Base-by-base conservation (phyloP, 2,888 invertebrate species). In the Phengaris alcon region DNA sequence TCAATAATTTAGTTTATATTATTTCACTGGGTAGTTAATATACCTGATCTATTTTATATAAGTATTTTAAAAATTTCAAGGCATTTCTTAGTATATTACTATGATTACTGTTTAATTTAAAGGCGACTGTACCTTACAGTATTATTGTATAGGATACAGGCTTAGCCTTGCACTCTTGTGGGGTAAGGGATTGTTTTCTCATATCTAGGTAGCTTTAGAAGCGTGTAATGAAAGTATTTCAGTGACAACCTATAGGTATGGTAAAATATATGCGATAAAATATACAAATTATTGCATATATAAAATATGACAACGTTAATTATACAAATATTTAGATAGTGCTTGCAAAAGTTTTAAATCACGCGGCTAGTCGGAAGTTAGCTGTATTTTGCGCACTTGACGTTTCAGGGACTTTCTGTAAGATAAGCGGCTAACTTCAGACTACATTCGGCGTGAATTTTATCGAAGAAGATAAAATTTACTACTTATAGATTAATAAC, bases 171-270 rank as follows among this genome's bases (percentile, higher is more conserved):
- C 89, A 86, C 79, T 83, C 77, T 82, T 80, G 86, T 85, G 88
- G 88, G 82, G 80, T 81, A 82, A 86, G 88, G 86, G 88, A 86
- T 82, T 82, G 81, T 83, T 84, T 86, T 86, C 88, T 88, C 86
- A 83, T 81, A 80, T 80, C 76, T 79, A 48, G 79, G 80, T 82
- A 82, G 88, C 88, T 88, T 87, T 84, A 82, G 54, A 89, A 89
- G 88, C 88, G 52, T 54, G 54, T 22, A 13, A 52, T 54, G 35
- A 72, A 35, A 52, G 12, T 54, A 72, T 22, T 51, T 70, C 9
- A n/a, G 10, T 70, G 51, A 48, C 10, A 52, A 72, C 52, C 54
- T 72, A 70, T 51, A 64, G 64, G 35, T 64, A 22, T 51, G 72
- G 51, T 35, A 72, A 51, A 70, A 54, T 72, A 44, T 72, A 13